Evolutionary conservation across 2,113 vertebrate species (phyloP), one percentile per base, ranked within the genome.

Genomic region (Pteronura brasiliensis): DNA sequence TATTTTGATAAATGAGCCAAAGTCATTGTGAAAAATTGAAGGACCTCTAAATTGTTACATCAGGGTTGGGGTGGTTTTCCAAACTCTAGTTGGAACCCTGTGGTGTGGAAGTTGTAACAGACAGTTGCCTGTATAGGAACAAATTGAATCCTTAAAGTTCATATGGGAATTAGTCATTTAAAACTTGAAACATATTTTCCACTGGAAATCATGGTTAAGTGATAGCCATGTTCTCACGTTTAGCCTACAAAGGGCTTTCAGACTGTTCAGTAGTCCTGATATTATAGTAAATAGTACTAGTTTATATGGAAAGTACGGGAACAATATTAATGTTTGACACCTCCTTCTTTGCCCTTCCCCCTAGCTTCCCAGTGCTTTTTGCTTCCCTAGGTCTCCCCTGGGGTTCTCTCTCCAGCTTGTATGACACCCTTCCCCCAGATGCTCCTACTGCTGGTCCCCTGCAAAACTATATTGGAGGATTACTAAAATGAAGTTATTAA

Each of bases 1-100:
- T 91, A 57, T 89, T 95, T 93, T 85, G 71, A 81, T 95, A 81
- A 84, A n/a, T 91, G 69, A 91, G 63, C 52, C 71, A 57, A 88
- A 27, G 31, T 49, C 84, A 49, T 44, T 34, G 29, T 52, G 61
- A 84, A 74, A 89, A 77, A 84, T 2, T 59, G 69, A 92, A 97
- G 47, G 47, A 18, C 69, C 55, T 92, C 74, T 74, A 31, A 85
- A 72, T 12, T 52, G 4, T 59, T 44, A 76, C 44, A 36, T 82
- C n/a, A 31, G 31, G n/a, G 29, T 27, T 71, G 59, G 8, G 49
- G 17, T 61, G 21, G 47, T 74, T 83, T 93, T 44, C 47, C 76
- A 29, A 23, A 29, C 39, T 49, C 55, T 34, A 39, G 6, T 10
- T 13, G 9, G 42, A 97, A 74, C 31, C 18, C 69, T 34, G 36